These are phyloP conservation scores for Thyatira batis DNA, from an alignment of 2,888 invertebrate species.

Conservation along the genomic window DNA sequence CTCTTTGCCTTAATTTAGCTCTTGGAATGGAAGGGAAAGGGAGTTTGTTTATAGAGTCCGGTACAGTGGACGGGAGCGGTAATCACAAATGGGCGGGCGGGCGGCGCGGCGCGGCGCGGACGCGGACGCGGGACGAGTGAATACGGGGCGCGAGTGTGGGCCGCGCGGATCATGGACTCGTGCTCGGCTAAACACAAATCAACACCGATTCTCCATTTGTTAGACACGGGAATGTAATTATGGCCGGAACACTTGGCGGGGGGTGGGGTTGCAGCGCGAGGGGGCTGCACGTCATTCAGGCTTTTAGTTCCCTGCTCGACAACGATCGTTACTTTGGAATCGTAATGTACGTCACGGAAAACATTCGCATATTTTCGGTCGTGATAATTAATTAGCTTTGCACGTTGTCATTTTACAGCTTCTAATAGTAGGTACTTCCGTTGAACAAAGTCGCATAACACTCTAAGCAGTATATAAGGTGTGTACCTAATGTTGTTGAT, in stretches of 20 bases:
- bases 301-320: slow-evolving; percentile 76
- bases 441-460: no score
- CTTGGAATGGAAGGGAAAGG: background rate
- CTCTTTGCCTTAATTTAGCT: background rate
- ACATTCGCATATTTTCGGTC: slow-evolving; percentile 30
- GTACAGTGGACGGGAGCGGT: slow-evolving; percentile 5
- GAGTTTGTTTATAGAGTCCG: background rate
- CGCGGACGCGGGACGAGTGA: slow-evolving; percentile 8
- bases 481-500: background rate
- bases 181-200: slow-evolving; percentile 79
- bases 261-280: slow-evolving; percentile 43
- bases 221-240: slow-evolving; percentile 84
- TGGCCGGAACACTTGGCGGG: slow-evolving; percentile 77
- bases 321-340: slow-evolving; percentile 73
- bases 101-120: slow-evolving; percentile 7
- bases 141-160: slow-evolving; percentile 26
- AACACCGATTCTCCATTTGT: slow-evolving; percentile 84
- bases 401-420: no score
- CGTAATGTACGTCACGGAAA: slow-evolving; percentile 53
- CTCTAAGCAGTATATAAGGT: slow-evolving; percentile 10
- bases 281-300: slow-evolving; percentile 69
- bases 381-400: background rate
- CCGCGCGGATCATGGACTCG: slow-evolving; percentile 64
- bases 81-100: slow-evolving; percentile 4
- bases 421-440: no score